Conservation (phyloP, 2,113 vertebrate genomes). For the Urocolius indicus region DNA sequence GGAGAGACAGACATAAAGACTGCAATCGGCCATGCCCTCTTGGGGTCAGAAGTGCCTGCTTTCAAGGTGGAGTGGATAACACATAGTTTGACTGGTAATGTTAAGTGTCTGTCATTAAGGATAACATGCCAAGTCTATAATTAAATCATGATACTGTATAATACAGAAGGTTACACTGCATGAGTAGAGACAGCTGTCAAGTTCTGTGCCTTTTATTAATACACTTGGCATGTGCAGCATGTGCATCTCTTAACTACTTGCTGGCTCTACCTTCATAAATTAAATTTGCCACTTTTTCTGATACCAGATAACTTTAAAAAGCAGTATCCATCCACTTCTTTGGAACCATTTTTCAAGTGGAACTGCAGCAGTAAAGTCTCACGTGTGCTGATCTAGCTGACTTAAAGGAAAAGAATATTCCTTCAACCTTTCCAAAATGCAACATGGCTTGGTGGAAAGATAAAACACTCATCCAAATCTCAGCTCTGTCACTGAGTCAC, state of each 20-base stretch:
- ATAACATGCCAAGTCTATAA: slow-evolving; percentile 68
- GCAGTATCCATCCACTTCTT: not conserved
- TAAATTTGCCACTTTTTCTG: slow-evolving; percentile 24
- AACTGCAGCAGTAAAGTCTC: not conserved
- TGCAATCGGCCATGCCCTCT: not conserved
- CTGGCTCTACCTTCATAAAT: slow-evolving; percentile 53
- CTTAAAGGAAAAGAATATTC: not conserved
- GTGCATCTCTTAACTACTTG: slow-evolving; percentile 50
- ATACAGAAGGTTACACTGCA: slow-evolving; percentile 64
- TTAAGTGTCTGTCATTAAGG: slow-evolving; percentile 67
- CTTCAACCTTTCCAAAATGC: not conserved
- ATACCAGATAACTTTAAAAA: slow-evolving; percentile 23
- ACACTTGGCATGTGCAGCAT: slow-evolving; percentile 62
- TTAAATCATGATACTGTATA: slow-evolving; percentile 74
- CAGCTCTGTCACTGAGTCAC: not conserved
- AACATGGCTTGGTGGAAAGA: not conserved
- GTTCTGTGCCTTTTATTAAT: slow-evolving; percentile 66
- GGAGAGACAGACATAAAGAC: not conserved
- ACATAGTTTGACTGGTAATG: slow-evolving; percentile 51
- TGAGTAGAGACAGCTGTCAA: slow-evolving; percentile 65
- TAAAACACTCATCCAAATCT: not conserved
- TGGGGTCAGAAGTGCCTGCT: slow-evolving; percentile 54
- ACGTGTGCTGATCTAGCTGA: not conserved
- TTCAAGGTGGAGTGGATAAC: slow-evolving; percentile 60
- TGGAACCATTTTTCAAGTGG: slow-evolving; percentile 18